These are phyloP conservation scores for Paradoxurus hermaphroditus DNA, from an alignment of 2,113 vertebrate genomes.

Conservation along the genomic window DNA sequence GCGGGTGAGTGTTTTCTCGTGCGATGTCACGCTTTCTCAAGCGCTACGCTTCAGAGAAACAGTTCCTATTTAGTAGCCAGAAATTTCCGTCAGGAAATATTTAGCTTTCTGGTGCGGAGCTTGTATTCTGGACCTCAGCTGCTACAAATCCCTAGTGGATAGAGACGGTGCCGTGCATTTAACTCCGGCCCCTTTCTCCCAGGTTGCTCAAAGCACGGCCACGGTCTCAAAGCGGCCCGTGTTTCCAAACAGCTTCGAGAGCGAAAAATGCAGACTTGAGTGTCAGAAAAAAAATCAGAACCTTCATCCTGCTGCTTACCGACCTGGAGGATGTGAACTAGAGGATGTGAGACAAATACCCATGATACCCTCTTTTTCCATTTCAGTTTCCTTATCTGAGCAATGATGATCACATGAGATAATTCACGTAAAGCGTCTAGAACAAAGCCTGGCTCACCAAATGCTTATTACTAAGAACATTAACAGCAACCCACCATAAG, in stretches of 20 bases:
- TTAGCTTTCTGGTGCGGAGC: neutral
- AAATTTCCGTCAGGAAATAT: conserved; percentile 37
- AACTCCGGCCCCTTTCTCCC: neutral
- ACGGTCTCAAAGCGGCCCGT: neutral
- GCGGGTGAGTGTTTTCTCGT: neutral
- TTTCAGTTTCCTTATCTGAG: neutral
- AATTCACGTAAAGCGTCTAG: neutral
- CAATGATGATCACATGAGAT: neutral
- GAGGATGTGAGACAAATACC: no score
- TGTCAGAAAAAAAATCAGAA: neutral
- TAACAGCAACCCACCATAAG: neutral
- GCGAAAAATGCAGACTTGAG: neutral
- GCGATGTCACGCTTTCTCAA: conserved; percentile 26
- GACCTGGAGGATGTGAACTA: neutral
- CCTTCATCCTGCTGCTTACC: neutral
- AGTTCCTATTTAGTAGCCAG: conserved; percentile 44
- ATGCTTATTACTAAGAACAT: neutral
- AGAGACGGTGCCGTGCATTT: neutral
- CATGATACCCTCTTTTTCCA: neutral
- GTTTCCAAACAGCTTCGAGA: neutral
- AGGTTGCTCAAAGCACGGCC: neutral
- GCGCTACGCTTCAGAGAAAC: conserved; percentile 23
- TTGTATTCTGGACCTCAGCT: neutral
- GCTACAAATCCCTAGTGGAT: neutral
- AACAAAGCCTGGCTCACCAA: neutral